These are phyloP conservation scores for Amphibalanus amphitrite DNA, from an alignment of 1,140 invertebrate genomes.

Conservation along the genomic window DNA sequence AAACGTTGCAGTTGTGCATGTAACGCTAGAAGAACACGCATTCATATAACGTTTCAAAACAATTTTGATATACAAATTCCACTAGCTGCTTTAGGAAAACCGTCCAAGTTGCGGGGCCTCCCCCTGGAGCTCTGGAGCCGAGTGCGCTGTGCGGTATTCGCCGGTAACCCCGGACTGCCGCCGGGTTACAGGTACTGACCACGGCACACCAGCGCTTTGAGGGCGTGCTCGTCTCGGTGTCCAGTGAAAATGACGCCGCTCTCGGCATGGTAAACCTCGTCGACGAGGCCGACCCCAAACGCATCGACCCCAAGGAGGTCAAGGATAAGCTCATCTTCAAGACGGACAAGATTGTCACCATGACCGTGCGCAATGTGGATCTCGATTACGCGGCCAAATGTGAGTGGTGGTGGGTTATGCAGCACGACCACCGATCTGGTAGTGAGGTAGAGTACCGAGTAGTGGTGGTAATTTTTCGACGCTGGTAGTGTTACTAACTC, in stretches of 20 bases:
- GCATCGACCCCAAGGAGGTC: conserved; percentile 13
- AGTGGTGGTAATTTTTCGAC: too few relatives aligned
- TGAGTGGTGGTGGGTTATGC: conserved; percentile 16
- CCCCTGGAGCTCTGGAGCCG: too few relatives aligned
- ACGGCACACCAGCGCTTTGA: conserved; percentile 13
- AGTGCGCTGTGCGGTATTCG: too few relatives aligned
- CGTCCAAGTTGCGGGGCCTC: too few relatives aligned
- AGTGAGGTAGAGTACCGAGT: too few relatives aligned
- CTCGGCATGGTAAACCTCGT: conserved; percentile 11
- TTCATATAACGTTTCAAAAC: too few relatives aligned
- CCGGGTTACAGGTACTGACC: conserved; percentile 12
- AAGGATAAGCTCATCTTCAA: conserved; percentile 58
- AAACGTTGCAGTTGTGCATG: too few relatives aligned
- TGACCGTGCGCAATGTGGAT: conserved; percentile 62
- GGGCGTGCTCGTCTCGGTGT: conserved; percentile 14
- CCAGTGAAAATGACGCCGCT: conserved; percentile 15
- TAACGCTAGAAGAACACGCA: too few relatives aligned
- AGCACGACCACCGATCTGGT: conserved; percentile 4
- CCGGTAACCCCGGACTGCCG: too few relatives aligned
- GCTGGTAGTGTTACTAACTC: too few relatives aligned
- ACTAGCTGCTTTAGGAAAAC: too few relatives aligned
- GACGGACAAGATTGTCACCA: conserved; percentile 56
- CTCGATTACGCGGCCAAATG: conserved; percentile 66
- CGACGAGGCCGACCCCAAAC: conserved; percentile 4
- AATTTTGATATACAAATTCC: too few relatives aligned